Conservation (phyloP, 23 tunicate genomes). For the Phallusia fumigata region DNA sequence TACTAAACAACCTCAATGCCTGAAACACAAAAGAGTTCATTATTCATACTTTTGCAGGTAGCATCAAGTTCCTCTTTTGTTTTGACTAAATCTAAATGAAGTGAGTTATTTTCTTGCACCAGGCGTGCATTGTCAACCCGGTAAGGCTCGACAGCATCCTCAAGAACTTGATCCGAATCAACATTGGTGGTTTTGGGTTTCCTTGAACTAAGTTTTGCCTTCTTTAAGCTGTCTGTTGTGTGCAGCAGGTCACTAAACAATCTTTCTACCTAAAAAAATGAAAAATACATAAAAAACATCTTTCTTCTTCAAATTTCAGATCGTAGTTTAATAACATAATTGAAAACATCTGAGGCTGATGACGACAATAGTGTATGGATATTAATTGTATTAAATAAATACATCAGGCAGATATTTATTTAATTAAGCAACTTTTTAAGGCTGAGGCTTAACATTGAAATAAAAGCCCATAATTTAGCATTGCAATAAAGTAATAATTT, state of each 20-base stretch:
- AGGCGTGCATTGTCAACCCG: slow-evolving; percentile 81
- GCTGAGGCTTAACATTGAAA: too few species aligned
- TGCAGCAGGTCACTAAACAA: slow-evolving; percentile 83
- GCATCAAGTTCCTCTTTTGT: slow-evolving; percentile 81
- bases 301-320: too few species aligned
- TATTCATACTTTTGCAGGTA: slow-evolving; percentile 44
- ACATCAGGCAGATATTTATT: too few species aligned
- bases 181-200: slow-evolving; percentile 29
- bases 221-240: slow-evolving; percentile 93
- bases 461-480: too few species aligned
- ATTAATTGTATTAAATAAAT: too few species aligned
- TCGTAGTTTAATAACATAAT: too few species aligned
- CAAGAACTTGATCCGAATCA: slow-evolving; percentile 32
- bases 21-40: too few species aligned
- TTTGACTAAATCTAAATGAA: slow-evolving; percentile 68
- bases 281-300: background rate
- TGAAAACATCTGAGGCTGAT: too few species aligned
- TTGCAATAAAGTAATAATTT: too few species aligned
- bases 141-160: slow-evolving; percentile 84
- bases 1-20: too few species aligned
- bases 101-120: slow-evolving; percentile 82
- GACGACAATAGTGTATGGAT: too few species aligned
- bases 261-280: slow-evolving; percentile 53
- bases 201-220: slow-evolving; percentile 55
- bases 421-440: background rate